Evolutionary conservation across 2,113 vertebrate genomes (phyloP).

Genomic region (Phalacrocorax aristotelis): DNA sequence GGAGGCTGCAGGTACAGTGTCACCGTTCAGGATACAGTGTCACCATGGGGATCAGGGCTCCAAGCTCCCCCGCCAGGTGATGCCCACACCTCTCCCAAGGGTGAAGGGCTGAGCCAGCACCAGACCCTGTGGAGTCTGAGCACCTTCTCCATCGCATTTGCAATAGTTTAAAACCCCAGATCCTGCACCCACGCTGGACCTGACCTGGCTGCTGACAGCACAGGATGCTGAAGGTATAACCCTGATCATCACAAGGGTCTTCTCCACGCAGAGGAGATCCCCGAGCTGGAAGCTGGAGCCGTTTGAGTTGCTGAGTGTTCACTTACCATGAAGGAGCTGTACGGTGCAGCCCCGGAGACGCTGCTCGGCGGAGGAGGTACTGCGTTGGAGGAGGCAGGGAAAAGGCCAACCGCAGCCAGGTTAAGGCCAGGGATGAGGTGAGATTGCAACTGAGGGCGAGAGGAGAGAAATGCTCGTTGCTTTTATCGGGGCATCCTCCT

Average conservation of each 20-base stretch:
- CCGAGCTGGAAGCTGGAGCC: background rate
- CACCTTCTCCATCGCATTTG: rapidly evolving
- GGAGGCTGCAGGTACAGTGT: slow-evolving; percentile 68
- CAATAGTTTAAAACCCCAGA: background rate
- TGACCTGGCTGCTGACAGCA: background rate
- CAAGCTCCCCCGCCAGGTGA: no score
- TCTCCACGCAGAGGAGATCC: rapidly evolving
- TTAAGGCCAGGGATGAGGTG: slow-evolving; percentile 95
- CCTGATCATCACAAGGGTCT: background rate
- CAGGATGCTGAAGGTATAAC: background rate
- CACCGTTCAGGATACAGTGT: background rate
- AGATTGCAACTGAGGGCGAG: slow-evolving; percentile 81
- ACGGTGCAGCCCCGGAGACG: slow-evolving; percentile 78
- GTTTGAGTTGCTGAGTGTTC: background rate
- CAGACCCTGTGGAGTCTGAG: rapidly evolving
- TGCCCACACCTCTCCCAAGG: background rate
- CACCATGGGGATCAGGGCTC: background rate
- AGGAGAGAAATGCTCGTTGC: background rate
- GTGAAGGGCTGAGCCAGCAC: background rate
- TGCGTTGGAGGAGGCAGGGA: slow-evolving; percentile 85
- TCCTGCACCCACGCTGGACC: background rate
- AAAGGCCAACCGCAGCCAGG: slow-evolving; percentile 89
- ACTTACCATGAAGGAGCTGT: slow-evolving; percentile 89
- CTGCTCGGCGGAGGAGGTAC: slow-evolving; percentile 87
- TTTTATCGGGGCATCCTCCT: background rate